phyloP scores from a whole-genome alignment of 2,888 invertebrate species.

The Theretra japonica region DNA sequence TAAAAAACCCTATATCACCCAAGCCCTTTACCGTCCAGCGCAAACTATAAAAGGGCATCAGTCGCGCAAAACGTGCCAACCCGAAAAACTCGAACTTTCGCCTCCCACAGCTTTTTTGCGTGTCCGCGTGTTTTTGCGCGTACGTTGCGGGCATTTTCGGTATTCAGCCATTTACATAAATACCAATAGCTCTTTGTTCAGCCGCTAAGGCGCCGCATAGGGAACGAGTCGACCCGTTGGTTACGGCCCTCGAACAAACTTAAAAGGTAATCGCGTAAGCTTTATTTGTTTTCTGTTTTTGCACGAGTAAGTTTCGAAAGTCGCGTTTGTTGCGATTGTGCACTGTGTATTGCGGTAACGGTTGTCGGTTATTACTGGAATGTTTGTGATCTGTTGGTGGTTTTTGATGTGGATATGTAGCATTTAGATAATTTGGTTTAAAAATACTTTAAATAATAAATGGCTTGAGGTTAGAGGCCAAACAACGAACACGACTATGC shows the following conservation, averaged over 20 bases:
- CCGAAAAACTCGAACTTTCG: constrained; percentile 76
- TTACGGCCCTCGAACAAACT: constrained; percentile 50
- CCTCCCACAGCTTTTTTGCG: constrained; percentile 69
- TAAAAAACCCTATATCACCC: neutral
- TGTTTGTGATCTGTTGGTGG: constrained; percentile 7
- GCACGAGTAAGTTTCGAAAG: constrained; percentile 51
- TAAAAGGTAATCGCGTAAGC: constrained; percentile 55
- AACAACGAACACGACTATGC: too few species aligned
- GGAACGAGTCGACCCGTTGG: constrained; percentile 51
- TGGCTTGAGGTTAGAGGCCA: too few species aligned
- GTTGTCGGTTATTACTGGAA: constrained; percentile 23
- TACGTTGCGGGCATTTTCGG: constrained; percentile 75
- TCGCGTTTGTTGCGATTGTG: constrained; percentile 41
- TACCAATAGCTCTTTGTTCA: constrained; percentile 76
- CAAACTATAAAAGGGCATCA: constrained; percentile 16
- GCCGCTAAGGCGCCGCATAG: constrained; percentile 78
- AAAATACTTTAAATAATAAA: neutral
- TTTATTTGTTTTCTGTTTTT: constrained; percentile 59
- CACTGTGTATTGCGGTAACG: constrained; percentile 6
- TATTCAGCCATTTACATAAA: constrained; percentile 82
- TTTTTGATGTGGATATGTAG: neutral
- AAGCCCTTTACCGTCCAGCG: neutral
- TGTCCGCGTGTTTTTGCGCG: constrained; percentile 72
- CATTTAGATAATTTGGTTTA: neutral
- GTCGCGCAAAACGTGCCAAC: constrained; percentile 61